Conservation (phyloP, 1,140 invertebrate genomes). For the Cyphomyrmex costatus region DNA sequence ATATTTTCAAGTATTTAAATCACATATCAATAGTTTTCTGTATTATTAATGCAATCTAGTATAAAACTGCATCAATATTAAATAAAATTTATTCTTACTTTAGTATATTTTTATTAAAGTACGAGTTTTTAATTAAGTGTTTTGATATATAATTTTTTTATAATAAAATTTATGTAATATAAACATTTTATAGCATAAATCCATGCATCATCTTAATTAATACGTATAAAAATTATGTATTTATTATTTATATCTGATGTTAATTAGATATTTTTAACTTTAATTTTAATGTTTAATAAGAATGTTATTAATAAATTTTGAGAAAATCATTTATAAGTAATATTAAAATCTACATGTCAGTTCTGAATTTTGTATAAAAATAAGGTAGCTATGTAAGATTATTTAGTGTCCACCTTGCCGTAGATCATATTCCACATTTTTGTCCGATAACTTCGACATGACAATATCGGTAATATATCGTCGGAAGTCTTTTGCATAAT, state of each 20-base stretch:
- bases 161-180: background rate
- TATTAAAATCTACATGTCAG: background rate
- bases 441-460: slow-evolving; percentile 15
- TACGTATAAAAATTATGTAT: background rate
- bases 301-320: background rate
- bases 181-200: background rate
- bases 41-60: background rate
- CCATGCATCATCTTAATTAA: background rate
- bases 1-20: background rate
- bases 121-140: background rate
- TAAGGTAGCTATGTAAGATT: background rate
- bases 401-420: background rate
- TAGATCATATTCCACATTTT: background rate
- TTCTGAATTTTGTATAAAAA: background rate
- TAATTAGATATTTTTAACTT: background rate
- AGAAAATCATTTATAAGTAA: background rate
- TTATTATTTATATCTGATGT: background rate
- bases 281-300: slow-evolving; percentile 1
- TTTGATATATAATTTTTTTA: background rate
- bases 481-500: slow-evolving; percentile 48
- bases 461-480: background rate
- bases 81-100: slow-evolving; percentile 6
- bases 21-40: background rate
- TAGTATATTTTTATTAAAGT: background rate
- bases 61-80: background rate